Conservation (phyloP, 2,888 invertebrate species). For the Thereva nobilitata region DNA sequence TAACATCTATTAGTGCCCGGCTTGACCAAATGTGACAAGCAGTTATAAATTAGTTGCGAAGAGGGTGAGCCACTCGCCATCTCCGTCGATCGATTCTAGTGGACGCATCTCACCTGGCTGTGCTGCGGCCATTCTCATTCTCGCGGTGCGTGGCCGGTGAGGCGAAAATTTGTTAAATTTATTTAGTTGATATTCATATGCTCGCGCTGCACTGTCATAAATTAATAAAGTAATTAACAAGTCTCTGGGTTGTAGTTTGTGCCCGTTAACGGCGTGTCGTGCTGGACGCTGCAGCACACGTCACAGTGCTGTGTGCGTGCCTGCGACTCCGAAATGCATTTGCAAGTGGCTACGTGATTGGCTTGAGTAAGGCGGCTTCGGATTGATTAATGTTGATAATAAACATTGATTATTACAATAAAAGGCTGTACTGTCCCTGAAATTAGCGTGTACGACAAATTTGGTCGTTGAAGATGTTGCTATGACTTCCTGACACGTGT, state of each 20-base stretch:
- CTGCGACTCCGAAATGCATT: too few species aligned
- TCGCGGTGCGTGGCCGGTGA: not conserved
- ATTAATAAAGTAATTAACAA: conserved; percentile 21
- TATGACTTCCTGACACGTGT: too few species aligned
- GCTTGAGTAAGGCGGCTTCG: too few species aligned
- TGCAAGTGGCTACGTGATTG: too few species aligned
- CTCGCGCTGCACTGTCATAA: conserved; percentile 7
- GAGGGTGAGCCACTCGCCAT: not conserved
- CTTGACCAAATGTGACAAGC: conserved; percentile 22
- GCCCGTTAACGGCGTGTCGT: conserved; percentile 5
- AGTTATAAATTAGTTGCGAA: conserved; percentile 8
- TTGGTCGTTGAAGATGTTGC: too few species aligned
- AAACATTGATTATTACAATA: too few species aligned
- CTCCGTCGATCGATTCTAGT: conserved; percentile 3
- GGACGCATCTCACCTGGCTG: not conserved
- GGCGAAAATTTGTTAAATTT: conserved; percentile 18
- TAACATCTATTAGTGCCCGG: conserved; percentile 17
- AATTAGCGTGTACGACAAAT: too few species aligned
- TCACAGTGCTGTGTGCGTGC: too few species aligned
- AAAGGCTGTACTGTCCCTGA: too few species aligned
- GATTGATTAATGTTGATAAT: too few species aligned
- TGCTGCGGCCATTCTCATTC: not conserved
- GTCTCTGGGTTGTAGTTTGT: not conserved
- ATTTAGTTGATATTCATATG: conserved; percentile 14
- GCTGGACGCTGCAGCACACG: not conserved